Base-by-base conservation (phyloP, 2,888 invertebrate species). In the Pandemis corylana region DNA sequence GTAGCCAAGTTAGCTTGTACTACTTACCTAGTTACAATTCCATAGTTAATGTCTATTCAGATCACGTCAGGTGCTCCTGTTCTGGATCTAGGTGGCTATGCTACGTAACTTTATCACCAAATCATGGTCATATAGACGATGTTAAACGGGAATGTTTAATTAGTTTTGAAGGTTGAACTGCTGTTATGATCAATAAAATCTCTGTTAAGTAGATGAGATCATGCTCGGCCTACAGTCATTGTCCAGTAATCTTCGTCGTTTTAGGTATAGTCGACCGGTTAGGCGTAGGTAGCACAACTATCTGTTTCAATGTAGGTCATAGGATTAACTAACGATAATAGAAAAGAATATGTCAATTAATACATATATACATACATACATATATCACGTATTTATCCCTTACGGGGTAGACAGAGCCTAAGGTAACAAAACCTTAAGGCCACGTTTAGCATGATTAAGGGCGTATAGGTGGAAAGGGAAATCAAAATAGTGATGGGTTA, bases 121-220 rank as follows among this genome's bases (percentile, higher is more conserved):
- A 59, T 28, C 2, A 28, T 5, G 28, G 28, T 10, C 5, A 28
- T 12, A 12, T 12, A 12, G 28, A 28, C 12, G 59, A 12, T 59
- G 59, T 59, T 59, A 59, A 56, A 59, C 59, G 59, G 28, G 28
- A 59, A 9, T 59, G 28, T 59, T 59, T 59, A 59, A 59, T 28
- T 28, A 59, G 28, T n/a, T 5, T 4, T 12, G 12, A 59, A 59
- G 59, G 59, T 15, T 15, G 51, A 15, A 59, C 28, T 59, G 28
- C 28, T 3, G 59, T 28, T 59, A 12, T 7, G 28, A 59, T 28
- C 59, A 59, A 28, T 28, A 5, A 59, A 59, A 28, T 28, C 56
- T 28, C 28, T 28, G 0, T 59, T 12, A n/a, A 20, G 20, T 15
- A 9, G 12, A 20, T 59, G 59, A 56, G 59, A 59, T 28, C 59